Base-by-base conservation (phyloP, 2,888 invertebrate species). In the Polydrusus tereticollis region DNA sequence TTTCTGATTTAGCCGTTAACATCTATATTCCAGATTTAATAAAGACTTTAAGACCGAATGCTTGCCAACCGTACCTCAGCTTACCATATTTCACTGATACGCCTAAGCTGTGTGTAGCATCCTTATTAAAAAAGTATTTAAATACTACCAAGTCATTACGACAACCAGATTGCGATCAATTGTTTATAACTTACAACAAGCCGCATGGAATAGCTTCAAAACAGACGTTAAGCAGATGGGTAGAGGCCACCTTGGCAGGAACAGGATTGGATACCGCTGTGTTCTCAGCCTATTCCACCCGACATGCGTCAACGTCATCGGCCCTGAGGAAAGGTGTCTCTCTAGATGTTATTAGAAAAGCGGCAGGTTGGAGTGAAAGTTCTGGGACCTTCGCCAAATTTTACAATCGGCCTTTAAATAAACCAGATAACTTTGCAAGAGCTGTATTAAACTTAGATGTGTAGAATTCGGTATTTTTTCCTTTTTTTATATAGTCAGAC, bases 291-390 rank as follows among this genome's bases (percentile, higher is more conserved):
- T 78, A 79, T 29, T 70, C 75, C 21, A 78, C 79, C 0, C 57
- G 79, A 41, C 79, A 80, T 52, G 77, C 80, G 4, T 45, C 78
- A 7, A 78, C 79, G 6, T 80, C 78, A 0, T 66, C 69, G 8
- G 80, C 79, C 0, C 45, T 63, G 7, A 74, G 73, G 45, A 29
- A 67, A 10, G 78, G 79, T 1, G 52, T 79, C 3, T 74, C 58
- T 29, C 20, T 79, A 14, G 78, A 78, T n/a, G 8, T 67, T 1
- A 78, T 78, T n/a, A 43, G 68, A 36, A 68, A 60, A 55, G 58
- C 77, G 0, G 78, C 76, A 8, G 78, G 78, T 0, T 79, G 78
- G 78, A 71, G 69, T 7, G 36, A 65, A 29, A 45, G 47, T 5
- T 78, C 78, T 1, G 26, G 41, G 2, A 71, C 67, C 0, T 78